phyloP scores from a whole-genome alignment of 2,888 invertebrate genomes.

The Hemaris fuciformis region DNA sequence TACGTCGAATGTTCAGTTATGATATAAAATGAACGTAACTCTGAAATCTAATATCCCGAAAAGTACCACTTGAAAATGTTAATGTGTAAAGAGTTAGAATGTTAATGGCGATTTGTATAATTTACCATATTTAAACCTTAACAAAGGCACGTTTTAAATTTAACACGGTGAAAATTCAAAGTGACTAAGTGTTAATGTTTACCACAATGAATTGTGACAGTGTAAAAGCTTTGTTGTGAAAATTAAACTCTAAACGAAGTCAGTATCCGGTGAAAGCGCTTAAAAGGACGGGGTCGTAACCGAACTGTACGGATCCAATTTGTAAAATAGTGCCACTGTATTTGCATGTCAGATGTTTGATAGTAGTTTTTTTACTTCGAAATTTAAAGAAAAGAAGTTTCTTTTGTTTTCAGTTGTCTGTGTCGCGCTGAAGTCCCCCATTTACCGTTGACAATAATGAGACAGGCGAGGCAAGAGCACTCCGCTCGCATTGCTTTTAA shows the following conservation, averaged over 20 bases:
- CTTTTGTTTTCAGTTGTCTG: too few species aligned
- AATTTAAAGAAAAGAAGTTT: conserved; percentile 39
- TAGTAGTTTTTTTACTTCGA: conserved; percentile 37
- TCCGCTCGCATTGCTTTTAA: conserved; percentile 43
- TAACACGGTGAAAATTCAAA: conserved; percentile 54
- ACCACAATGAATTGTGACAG: conserved; percentile 62
- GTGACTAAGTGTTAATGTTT: conserved; percentile 50
- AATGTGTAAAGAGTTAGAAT: neutral
- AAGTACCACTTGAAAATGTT: neutral
- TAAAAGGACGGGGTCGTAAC: conserved; percentile 40
- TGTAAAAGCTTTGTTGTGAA: conserved; percentile 64
- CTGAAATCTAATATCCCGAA: neutral
- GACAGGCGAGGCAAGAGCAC: conserved; percentile 48
- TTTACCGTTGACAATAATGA: conserved; percentile 53
- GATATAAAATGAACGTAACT: conserved; percentile 16
- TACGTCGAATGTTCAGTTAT: neutral
- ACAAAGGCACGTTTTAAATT: conserved; percentile 42
- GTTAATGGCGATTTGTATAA: conserved; percentile 13
- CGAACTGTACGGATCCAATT: conserved; percentile 39
- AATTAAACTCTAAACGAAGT: conserved; percentile 59
- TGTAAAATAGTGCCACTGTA: conserved; percentile 19
- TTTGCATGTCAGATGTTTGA: conserved; percentile 13
- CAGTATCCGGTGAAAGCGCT: conserved; percentile 42
- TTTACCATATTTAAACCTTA: conserved; percentile 6
- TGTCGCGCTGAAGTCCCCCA: conserved; percentile 39